Evolutionary conservation across 2,113 vertebrate species (phyloP).

Genomic region (Etheostoma cragini): DNA sequence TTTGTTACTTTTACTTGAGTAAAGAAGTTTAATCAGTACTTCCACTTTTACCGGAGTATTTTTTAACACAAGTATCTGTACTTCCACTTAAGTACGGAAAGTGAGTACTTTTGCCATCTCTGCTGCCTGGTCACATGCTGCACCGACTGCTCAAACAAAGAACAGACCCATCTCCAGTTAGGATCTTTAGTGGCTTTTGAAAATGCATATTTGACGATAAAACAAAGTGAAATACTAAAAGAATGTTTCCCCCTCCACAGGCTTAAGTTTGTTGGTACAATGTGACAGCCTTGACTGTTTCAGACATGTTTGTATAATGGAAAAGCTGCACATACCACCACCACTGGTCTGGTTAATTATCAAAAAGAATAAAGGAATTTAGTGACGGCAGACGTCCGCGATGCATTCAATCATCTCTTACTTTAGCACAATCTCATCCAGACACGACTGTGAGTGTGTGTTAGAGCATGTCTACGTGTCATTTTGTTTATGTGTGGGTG

Average conservation of each 20-base stretch:
- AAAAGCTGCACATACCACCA: not conserved
- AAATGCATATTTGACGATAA: slow-evolving; percentile 5
- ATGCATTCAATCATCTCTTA: slow-evolving; percentile 14
- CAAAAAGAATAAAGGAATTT: slow-evolving; percentile 36
- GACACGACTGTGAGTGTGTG: not conserved
- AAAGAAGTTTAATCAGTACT: too few species aligned
- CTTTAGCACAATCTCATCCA: slow-evolving; percentile 26
- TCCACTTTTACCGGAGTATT: too few species aligned
- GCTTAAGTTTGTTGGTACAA: not conserved
- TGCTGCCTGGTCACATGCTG: not conserved
- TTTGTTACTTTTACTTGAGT: too few species aligned
- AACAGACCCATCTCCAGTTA: not conserved
- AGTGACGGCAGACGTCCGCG: slow-evolving; percentile 4
- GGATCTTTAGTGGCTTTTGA: slow-evolving; percentile 26
- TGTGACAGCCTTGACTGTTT: not conserved
- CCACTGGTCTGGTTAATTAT: slow-evolving; percentile 19
- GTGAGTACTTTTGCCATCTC: too few species aligned
- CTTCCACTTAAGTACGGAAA: too few species aligned
- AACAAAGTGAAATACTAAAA: not conserved
- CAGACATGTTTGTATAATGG: slow-evolving; percentile 2
- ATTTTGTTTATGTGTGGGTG: not conserved
- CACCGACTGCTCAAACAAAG: slow-evolving; percentile 20
- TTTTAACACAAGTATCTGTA: too few species aligned
- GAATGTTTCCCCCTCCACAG: not conserved
- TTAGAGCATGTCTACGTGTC: not conserved